Conservation (phyloP, 2,888 invertebrate species). For the Hylaea fasciaria region DNA sequence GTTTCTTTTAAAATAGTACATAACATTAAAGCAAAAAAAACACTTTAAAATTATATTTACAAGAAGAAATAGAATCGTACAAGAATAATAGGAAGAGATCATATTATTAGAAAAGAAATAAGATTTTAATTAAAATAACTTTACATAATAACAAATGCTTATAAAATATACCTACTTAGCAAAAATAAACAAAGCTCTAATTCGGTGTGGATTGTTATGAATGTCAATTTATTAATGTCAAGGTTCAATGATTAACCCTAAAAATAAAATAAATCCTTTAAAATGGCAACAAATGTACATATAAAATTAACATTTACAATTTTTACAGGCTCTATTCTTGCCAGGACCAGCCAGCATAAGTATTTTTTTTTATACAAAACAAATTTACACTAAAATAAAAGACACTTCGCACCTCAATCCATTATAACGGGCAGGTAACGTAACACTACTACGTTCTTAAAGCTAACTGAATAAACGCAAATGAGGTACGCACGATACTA, state of each 20-base stretch:
- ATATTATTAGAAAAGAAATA: no score
- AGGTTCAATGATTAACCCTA: slow-evolving; percentile 3
- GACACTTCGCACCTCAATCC: neutral
- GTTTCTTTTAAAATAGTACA: no score
- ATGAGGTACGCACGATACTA: neutral
- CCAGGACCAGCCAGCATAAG: slow-evolving; percentile 2
- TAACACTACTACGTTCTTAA: neutral
- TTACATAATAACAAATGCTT: no score
- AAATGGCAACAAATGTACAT: slow-evolving; percentile 27
- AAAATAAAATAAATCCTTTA: slow-evolving; percentile 27
- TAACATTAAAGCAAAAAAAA: no score
- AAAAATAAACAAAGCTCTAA: slow-evolving; percentile 10
- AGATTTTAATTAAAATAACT: no score
- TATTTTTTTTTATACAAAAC: neutral
- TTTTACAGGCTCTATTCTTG: neutral
- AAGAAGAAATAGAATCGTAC: no score
- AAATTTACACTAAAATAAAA: neutral
- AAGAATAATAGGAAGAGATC: no score
- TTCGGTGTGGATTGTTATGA: no score
- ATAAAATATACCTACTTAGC: neutral
- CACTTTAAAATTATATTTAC: no score
- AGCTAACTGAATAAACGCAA: neutral
- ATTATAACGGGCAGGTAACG: neutral
- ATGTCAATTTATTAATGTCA: no score
- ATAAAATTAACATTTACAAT: slow-evolving; percentile 1